phyloP scores from a whole-genome alignment of 2,888 invertebrate genomes.

The Antitype chi region DNA sequence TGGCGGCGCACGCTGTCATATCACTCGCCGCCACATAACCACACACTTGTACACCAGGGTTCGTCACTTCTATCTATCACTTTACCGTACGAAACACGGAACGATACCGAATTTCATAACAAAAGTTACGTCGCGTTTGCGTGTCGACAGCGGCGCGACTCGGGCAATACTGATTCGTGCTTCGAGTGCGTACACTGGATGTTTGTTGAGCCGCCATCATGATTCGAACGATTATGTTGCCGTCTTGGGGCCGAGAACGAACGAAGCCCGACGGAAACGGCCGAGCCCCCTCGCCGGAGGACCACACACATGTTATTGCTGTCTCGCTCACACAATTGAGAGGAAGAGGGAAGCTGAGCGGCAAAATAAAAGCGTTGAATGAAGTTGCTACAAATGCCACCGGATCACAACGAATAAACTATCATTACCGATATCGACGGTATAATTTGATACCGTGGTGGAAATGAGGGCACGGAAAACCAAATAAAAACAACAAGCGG shows the following conservation, averaged over 20 bases:
- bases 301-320: conserved; percentile 87
- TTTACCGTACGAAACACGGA: conserved; percentile 84
- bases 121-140: conserved; percentile 74
- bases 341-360: conserved; percentile 77
- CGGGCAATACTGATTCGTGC: conserved; percentile 86
- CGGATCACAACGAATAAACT: conserved; percentile 74
- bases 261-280: conserved; percentile 81
- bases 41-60: conserved; percentile 89
- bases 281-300: conserved; percentile 80
- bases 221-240: conserved; percentile 88
- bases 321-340: conserved; percentile 80
- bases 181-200: conserved; percentile 84
- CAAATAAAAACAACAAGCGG: conserved; percentile 33
- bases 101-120: conserved; percentile 83
- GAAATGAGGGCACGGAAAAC: conserved; percentile 59
- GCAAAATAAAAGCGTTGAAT: conserved; percentile 89
- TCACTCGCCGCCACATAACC: conserved; percentile 91
- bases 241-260: conserved; percentile 83
- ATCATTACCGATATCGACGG: conserved; percentile 71
- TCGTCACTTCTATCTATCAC: conserved; percentile 87
- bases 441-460: conserved; percentile 68
- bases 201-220: conserved; percentile 90
- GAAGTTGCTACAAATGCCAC: conserved; percentile 80
- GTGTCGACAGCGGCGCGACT: conserved; percentile 84
- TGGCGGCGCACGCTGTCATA: conserved; percentile 90